Evolutionary conservation across 1,140 invertebrate genomes (phyloP).

Genomic region (Caenorhabditis inopinata): DNA sequence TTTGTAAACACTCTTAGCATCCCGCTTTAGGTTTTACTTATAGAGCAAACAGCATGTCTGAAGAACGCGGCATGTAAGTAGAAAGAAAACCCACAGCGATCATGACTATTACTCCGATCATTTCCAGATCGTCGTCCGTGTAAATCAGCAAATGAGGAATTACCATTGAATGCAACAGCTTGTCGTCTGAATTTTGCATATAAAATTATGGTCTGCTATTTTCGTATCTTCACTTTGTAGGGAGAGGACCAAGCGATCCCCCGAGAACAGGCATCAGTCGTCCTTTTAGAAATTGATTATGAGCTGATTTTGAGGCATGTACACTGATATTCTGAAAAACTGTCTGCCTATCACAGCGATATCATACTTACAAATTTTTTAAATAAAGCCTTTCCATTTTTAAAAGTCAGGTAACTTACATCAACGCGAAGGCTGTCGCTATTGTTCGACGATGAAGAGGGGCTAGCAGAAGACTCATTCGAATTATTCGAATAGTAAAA

Average conservation of each 20-base stretch:
- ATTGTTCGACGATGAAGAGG: neutral
- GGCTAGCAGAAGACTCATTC: no score
- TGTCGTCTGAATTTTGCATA: neutral
- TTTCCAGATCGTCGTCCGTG: neutral
- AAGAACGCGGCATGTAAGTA: neutral
- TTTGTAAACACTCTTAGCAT: neutral
- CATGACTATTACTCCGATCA: neutral
- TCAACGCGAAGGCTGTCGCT: neutral
- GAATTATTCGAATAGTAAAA: neutral
- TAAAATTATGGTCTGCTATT: neutral
- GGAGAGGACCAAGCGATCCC: neutral
- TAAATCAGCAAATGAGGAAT: neutral
- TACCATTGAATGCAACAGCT: neutral
- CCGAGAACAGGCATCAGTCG: neutral
- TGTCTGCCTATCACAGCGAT: no score
- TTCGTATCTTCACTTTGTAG: neutral
- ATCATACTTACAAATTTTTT: no score
- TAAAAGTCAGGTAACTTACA: no score
- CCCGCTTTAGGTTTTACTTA: neutral
- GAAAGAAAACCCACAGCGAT: neutral
- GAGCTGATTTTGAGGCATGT: neutral
- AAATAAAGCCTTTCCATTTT: no score
- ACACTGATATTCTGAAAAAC: neutral
- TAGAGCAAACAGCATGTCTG: neutral
- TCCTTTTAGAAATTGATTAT: neutral